These are phyloP conservation scores for Campylomormyrus tamandua DNA, from an alignment of 2,113 vertebrate species.

Conservation along the genomic window DNA sequence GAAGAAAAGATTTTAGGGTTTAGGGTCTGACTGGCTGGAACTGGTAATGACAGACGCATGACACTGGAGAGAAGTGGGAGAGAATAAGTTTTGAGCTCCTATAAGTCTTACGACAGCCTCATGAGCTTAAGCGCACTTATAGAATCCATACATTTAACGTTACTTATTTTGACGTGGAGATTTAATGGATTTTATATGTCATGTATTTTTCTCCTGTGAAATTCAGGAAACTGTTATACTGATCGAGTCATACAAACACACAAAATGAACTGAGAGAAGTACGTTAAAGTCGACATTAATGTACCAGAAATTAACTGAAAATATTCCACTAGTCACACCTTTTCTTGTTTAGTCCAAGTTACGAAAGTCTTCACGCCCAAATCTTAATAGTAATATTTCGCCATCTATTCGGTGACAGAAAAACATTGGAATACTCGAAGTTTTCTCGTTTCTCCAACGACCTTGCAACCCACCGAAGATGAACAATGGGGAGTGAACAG, in stretches of 20 bases:
- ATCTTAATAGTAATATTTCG: not conserved
- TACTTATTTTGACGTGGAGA: not conserved
- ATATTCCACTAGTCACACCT: not conserved
- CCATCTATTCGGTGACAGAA: not conserved
- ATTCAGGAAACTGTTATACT: not conserved
- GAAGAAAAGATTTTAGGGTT: not conserved
- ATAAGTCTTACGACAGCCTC: not conserved
- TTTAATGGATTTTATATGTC: not conserved
- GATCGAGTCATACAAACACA: not conserved
- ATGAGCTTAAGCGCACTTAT: not conserved
- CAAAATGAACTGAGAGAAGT: not conserved
- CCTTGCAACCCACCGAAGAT: not conserved
- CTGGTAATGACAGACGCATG: not conserved
- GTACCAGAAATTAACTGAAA: not conserved
- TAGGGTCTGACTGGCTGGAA: not conserved
- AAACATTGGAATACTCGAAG: not conserved
- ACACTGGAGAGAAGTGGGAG: not conserved
- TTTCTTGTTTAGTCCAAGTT: not conserved
- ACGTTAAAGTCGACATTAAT: not conserved
- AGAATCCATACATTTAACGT: not conserved
- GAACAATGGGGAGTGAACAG: slow-evolving; percentile 18
- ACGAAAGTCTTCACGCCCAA: not conserved
- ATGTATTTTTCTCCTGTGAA: not conserved
- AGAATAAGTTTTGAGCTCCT: not conserved
- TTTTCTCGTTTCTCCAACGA: not conserved